A percentile compares a stretch with the other conserved stretches of the same genome.
These are phyloP conservation scores for Myotis davidii DNA, from an alignment of 2,113 vertebrate genomes.

Conservation along the genomic window DNA sequence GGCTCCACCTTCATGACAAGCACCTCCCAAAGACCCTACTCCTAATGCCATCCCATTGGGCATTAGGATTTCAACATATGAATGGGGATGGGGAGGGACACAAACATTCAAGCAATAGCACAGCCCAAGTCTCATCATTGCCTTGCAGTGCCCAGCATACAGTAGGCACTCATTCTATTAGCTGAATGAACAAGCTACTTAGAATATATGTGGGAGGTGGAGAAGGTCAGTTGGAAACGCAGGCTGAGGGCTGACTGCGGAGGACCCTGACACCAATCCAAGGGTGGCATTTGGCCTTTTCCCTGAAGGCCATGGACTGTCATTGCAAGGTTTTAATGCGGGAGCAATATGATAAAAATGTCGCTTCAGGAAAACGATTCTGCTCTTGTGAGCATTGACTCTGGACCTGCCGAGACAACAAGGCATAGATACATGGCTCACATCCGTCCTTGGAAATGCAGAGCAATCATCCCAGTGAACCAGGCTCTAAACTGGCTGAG, in stretches of 20 bases:
- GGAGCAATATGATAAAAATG: neutral
- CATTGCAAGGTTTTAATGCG: neutral
- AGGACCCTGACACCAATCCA: neutral
- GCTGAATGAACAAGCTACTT: neutral
- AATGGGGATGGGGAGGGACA: neutral
- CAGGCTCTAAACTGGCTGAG: neutral
- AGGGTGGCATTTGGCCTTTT: neutral
- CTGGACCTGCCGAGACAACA: conserved; percentile 58
- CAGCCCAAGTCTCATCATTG: neutral
- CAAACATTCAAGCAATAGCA: neutral
- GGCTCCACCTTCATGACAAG: neutral
- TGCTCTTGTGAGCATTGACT: conserved; percentile 57
- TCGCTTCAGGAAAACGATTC: conserved; percentile 13
- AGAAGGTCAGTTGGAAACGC: neutral
- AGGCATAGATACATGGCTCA: conserved; percentile 51
- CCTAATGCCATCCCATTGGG: neutral
- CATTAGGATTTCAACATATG: neutral
- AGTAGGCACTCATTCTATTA: neutral
- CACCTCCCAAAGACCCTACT: neutral
- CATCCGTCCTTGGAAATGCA: conserved; percentile 28
- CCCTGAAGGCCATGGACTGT: neutral
- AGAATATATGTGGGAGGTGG: neutral
- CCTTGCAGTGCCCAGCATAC: neutral
- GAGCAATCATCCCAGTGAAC: conserved; percentile 43
- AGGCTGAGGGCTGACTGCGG: neutral